These are phyloP conservation scores for Rachycentron canadum DNA, from an alignment of 2,797 vertebrate species.

Conservation along the genomic window DNA sequence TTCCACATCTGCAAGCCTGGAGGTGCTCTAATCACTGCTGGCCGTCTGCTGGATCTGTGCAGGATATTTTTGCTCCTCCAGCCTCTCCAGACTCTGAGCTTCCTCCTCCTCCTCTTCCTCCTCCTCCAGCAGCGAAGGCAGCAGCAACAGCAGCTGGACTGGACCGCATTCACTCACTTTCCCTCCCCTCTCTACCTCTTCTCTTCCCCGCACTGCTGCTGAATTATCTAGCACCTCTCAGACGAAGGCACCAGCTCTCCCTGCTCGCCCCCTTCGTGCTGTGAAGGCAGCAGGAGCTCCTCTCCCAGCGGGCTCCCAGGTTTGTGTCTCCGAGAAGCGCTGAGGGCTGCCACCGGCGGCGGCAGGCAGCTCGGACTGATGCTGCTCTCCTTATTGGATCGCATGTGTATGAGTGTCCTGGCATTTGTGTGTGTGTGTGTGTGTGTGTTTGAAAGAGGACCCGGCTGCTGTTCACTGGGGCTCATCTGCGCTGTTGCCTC, in stretches of 20 bases:
- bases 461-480: slow-evolving; percentile 72
- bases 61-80: slow-evolving; percentile 48
- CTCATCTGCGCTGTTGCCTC: slow-evolving; percentile 66
- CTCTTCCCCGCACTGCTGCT: slow-evolving; percentile 23
- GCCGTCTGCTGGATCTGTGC: slow-evolving; percentile 46
- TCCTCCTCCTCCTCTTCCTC: slow-evolving; percentile 47
- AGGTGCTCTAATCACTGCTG: slow-evolving; percentile 52
- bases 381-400: slow-evolving; percentile 52
- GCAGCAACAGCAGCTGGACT: slow-evolving; percentile 64
- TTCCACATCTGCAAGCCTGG: slow-evolving; percentile 74
- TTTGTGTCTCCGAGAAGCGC: slow-evolving; percentile 47
- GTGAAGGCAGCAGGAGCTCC: slow-evolving; percentile 52
- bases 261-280: slow-evolving; percentile 53
- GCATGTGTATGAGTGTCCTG: slow-evolving; percentile 61
- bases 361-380: slow-evolving; percentile 61
- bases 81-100: slow-evolving; percentile 52
- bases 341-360: slow-evolving; percentile 57
- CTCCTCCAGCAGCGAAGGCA: slow-evolving; percentile 17
- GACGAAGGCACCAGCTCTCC: slow-evolving; percentile 37
- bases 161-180: slow-evolving; percentile 65
- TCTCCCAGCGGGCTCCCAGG: slow-evolving; percentile 45
- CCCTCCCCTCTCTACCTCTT: slow-evolving; percentile 22
- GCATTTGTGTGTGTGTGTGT: slow-evolving; percentile 53
- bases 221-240: slow-evolving; percentile 46
- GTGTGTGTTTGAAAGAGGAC: slow-evolving; percentile 65